phyloP scores from a whole-genome alignment of 2,797 vertebrate species.

The Rhodeus uyekii region DNA sequence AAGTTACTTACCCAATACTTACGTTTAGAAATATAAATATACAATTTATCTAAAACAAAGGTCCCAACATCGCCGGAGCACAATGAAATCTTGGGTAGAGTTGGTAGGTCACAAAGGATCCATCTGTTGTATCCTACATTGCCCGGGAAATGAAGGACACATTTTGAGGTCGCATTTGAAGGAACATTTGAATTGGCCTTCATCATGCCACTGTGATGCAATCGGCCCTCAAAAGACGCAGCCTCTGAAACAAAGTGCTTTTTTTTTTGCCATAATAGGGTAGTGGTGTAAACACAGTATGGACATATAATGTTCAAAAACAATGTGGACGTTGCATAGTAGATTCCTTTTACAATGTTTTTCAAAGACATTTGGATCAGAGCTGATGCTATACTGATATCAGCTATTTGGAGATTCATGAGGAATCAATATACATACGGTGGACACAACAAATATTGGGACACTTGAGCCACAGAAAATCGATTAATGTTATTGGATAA shows the following conservation, averaged over 20 bases:
- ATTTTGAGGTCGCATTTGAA: too few relatives aligned
- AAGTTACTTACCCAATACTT: too few relatives aligned
- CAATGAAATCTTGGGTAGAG: neutral
- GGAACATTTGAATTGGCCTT: too few relatives aligned
- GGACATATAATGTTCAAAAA: neutral
- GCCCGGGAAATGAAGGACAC: neutral
- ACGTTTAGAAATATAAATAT: too few relatives aligned
- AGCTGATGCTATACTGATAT: neutral
- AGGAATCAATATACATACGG: neutral
- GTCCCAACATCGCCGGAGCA: too few relatives aligned
- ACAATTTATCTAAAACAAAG: too few relatives aligned
- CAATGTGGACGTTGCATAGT: neutral
- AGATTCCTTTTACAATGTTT: neutral
- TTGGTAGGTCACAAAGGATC: neutral
- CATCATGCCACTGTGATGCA: too few relatives aligned
- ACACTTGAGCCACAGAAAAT: neutral
- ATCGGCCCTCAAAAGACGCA: too few relatives aligned
- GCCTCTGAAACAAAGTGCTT: too few relatives aligned
- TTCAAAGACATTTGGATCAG: neutral
- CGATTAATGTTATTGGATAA: neutral
- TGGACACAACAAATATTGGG: neutral
- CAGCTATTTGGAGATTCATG: neutral
- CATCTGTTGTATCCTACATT: neutral
- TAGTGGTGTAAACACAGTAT: neutral
- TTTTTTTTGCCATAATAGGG: neutral